A percentile compares a stretch with the other conserved stretches of the same genome.
Evolutionary conservation across 2,113 vertebrate genomes (phyloP).

Genomic region (Cepphus grylle): DNA sequence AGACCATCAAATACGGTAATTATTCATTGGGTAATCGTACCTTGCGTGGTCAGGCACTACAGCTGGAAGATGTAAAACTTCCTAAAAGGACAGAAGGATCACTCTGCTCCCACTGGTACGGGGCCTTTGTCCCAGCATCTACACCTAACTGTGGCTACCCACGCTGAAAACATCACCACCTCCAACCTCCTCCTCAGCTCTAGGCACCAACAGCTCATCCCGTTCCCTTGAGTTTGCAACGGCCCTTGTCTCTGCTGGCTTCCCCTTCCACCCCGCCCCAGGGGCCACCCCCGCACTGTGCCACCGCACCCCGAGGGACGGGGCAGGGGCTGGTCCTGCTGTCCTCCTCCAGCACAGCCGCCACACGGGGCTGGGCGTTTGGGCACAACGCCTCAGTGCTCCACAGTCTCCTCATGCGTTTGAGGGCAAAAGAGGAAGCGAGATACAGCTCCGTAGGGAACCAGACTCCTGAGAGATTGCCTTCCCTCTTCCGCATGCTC

Average conservation of each 20-base stretch:
- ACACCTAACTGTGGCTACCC: neutral
- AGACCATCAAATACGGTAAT: neutral
- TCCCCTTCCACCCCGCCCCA: fast-evolving
- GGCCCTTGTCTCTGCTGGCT: neutral
- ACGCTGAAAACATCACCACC: neutral
- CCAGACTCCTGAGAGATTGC: neutral
- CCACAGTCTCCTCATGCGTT: fast-evolving
- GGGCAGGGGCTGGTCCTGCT: neutral
- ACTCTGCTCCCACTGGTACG: fast-evolving
- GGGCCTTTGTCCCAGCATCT: neutral
- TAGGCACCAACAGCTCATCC: neutral
- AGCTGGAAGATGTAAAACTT: neutral
- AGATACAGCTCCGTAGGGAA: fast-evolving
- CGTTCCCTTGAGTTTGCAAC: fast-evolving
- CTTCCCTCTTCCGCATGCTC: neutral
- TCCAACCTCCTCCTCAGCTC: neutral
- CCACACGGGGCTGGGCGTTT: fast-evolving
- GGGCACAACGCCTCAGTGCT: fast-evolving
- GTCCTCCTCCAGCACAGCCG: neutral
- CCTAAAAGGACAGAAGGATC: neutral
- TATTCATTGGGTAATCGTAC: neutral
- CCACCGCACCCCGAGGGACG: neutral
- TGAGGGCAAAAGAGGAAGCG: neutral
- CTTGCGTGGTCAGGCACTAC: fast-evolving
- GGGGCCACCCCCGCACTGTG: neutral